Conservation (phyloP, 2,888 invertebrate species). For the Crematogaster levior region DNA sequence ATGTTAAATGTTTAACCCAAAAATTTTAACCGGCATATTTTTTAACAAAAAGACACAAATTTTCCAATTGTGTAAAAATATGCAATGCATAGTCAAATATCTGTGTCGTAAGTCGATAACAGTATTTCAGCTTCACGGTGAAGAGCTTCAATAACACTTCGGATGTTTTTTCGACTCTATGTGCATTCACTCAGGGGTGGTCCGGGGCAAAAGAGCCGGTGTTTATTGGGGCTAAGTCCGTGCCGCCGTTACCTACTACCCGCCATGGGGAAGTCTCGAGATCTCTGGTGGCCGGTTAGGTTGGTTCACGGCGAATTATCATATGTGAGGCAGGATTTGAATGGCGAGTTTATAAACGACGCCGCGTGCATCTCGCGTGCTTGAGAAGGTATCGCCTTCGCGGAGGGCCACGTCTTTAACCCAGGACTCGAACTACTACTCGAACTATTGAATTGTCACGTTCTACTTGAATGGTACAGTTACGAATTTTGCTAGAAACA, state of each 20-base stretch:
- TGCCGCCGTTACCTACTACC: conserved; percentile 60
- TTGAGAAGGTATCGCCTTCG: conserved; percentile 45
- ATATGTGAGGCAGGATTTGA: conserved; percentile 70
- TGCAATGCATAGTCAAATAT: background rate
- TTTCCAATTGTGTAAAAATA: conserved; percentile 5
- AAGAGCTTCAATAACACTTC: conserved; percentile 52
- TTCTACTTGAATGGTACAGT: background rate
- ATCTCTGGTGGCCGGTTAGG: conserved; percentile 62
- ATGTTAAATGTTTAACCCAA: too few species aligned
- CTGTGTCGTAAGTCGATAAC: conserved; percentile 8
- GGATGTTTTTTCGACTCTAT: conserved; percentile 32
- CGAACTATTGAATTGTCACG: conserved; percentile 38
- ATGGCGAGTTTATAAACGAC: conserved; percentile 74
- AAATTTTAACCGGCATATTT: too few species aligned
- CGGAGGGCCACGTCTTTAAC: conserved; percentile 14
- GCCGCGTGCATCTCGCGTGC: conserved; percentile 57
- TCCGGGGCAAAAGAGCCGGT: conserved; percentile 54
- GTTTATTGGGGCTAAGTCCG: conserved; percentile 72
- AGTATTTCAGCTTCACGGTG: conserved; percentile 46
- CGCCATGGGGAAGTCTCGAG: conserved; percentile 63
- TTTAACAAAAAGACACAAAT: too few species aligned
- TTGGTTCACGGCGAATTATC: conserved; percentile 73
- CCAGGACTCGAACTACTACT: conserved; percentile 21
- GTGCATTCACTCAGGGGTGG: conserved; percentile 67
- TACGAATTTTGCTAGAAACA: conserved; percentile 13